Evolutionary conservation across 2,888 invertebrate species (phyloP), one percentile per base, ranked within the genome.

Genomic region (Lathronympha strigana): DNA sequence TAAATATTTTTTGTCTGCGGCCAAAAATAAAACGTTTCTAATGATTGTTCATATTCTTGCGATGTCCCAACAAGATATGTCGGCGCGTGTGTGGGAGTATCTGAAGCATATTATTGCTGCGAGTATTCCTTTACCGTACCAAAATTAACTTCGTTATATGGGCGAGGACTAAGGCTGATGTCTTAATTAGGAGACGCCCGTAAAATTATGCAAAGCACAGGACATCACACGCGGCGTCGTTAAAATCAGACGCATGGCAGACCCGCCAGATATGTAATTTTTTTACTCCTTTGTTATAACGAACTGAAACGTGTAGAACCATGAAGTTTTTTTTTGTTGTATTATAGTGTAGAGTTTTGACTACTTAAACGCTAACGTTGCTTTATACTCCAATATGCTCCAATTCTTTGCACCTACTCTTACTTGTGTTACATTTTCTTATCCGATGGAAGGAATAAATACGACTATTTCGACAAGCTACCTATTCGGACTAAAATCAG

Each of bases 201-300:
- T 76, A 71, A 78, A 82, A 84, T 82, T 83, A 83, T 83, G 81
- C 71, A 83, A 84, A 84, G 73, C 67, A 68, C 67, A 67, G 61
- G 61, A 74, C 76, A n/a, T n/a, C 3, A 79, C 73, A 72, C 76
- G 74, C 64, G 74, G 70, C 74, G 69, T 81, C 81, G 82, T 86
- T 84, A 85, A 84, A 83, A 79, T 75, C 72, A 74, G 76, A 76
- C 81, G 78, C 78, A 66, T 67, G 63, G 78, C 76, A 76, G 78
- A 76, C 71, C 76, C 68, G 68, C 23, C 61, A 64, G 68, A 68
- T 70, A 68, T 67, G 63, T 68, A 66, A 9, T 28, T 47, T 49
- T 57, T 15, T 38, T 9, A 38, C n/a, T 54, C 36, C 17, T 28
- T 55, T 31, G 31, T 43, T 33, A 15, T 8, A 43, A n/a, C 17